phyloP scores from a whole-genome alignment of 2,888 invertebrate species.

The Leptopilina myrica region DNA sequence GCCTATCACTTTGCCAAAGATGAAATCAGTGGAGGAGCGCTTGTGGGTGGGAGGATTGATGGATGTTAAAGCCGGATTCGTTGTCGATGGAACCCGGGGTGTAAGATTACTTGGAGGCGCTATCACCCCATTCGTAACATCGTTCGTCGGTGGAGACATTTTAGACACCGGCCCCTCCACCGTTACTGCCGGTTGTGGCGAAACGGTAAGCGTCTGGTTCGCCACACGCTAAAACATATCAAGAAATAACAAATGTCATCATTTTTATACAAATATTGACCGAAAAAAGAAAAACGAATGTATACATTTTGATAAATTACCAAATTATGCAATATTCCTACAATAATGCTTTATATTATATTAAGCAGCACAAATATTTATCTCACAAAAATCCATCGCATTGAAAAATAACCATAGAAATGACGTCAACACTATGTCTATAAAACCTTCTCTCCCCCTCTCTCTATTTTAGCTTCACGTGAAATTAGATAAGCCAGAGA shows the following conservation, averaged over 20 bases:
- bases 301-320: too few species aligned
- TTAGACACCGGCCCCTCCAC: conserved; percentile 75
- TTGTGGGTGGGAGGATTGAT: conserved; percentile 78
- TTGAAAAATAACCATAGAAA: too few species aligned
- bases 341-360: too few species aligned
- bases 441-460: too few species aligned
- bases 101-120: conserved; percentile 79
- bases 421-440: not conserved
- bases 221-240: conserved; percentile 75
- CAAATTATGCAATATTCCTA: too few species aligned
- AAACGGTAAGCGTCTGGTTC: conserved; percentile 75
- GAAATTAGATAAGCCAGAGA: too few species aligned
- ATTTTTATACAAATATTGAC: not conserved
- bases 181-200: conserved; percentile 75
- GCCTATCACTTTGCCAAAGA: conserved; percentile 96
- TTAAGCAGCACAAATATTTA: too few species aligned
- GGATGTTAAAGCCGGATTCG: conserved; percentile 75
- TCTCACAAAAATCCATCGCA: too few species aligned
- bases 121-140: conserved; percentile 78
- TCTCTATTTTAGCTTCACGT: too few species aligned
- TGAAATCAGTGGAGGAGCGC: conserved; percentile 91
- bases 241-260: conserved; percentile 41
- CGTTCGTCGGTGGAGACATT: conserved; percentile 79
- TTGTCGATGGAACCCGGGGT: conserved; percentile 77
- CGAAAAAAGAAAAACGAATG: too few species aligned